These are phyloP conservation scores for Ichneumon xanthorius DNA, from an alignment of 2,888 invertebrate species.

Conservation along the genomic window DNA sequence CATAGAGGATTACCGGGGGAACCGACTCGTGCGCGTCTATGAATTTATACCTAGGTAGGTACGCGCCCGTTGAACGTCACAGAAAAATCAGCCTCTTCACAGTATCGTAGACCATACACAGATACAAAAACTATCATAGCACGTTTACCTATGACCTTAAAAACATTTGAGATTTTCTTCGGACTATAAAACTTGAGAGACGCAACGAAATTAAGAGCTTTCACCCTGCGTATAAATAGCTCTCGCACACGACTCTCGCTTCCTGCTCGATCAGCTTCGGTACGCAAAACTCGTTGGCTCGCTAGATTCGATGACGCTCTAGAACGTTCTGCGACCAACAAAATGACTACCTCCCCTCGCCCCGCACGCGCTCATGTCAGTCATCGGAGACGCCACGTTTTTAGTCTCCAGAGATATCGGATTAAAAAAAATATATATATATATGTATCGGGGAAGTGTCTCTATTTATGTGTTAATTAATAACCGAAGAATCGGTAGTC, in stretches of 20 bases:
- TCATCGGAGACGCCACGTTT: conserved; percentile 19
- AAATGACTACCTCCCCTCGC: background rate
- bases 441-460: no score
- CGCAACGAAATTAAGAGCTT: conserved; percentile 15
- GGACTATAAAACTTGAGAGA: background rate
- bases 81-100: background rate
- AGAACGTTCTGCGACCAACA: conserved; percentile 56
- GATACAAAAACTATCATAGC: background rate
- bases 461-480: background rate
- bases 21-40: background rate
- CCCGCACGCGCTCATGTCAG: conserved; percentile 11
- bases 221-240: conserved; percentile 23
- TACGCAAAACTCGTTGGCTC: conserved; percentile 18
- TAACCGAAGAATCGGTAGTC: background rate
- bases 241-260: conserved; percentile 4
- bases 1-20: background rate
- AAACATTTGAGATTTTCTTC: background rate
- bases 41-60: conserved; percentile 1
- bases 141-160: background rate
- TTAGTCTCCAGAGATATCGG: conserved; percentile 2
- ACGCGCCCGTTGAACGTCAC: background rate
- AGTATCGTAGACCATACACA: background rate
- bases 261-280: conserved; percentile 11
- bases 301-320: conserved; percentile 34
- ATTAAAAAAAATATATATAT: background rate